A percentile compares a stretch with the other conserved stretches of the same genome.
phyloP scores from a whole-genome alignment of 2,113 vertebrate genomes.

The Pristiophorus japonicus region DNA sequence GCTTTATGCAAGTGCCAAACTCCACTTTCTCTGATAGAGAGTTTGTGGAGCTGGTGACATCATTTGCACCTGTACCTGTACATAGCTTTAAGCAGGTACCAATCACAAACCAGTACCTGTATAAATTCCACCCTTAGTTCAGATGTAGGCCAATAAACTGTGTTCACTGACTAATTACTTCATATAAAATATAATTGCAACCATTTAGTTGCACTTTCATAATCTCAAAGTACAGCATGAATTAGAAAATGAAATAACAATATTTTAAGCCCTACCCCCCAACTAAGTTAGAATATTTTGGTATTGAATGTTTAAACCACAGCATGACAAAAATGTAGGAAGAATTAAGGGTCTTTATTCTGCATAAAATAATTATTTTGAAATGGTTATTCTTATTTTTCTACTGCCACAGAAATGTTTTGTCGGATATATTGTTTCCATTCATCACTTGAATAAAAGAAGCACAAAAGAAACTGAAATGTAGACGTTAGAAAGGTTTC shows the following conservation, averaged over 20 bases:
- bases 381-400: background rate
- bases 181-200: background rate
- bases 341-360: background rate
- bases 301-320: background rate
- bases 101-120: background rate
- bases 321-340: background rate
- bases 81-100: background rate
- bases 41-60: background rate
- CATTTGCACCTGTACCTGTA: background rate
- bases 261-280: no score
- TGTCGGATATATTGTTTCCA: slow-evolving; percentile 41
- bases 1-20: background rate
- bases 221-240: background rate
- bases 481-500: slow-evolving; percentile 52
- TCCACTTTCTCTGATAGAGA: background rate
- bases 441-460: slow-evolving; percentile 45
- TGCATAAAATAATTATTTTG: background rate
- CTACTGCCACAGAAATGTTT: slow-evolving; percentile 19
- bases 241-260: background rate
- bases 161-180: background rate
- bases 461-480: slow-evolving; percentile 43
- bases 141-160: no score
- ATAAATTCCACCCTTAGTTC: background rate
- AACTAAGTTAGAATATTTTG: background rate
- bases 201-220: background rate